A percentile compares a stretch with the other conserved stretches of the same genome.
phyloP scores from a whole-genome alignment of 2,888 invertebrate genomes.

The Chironomus riparius region DNA sequence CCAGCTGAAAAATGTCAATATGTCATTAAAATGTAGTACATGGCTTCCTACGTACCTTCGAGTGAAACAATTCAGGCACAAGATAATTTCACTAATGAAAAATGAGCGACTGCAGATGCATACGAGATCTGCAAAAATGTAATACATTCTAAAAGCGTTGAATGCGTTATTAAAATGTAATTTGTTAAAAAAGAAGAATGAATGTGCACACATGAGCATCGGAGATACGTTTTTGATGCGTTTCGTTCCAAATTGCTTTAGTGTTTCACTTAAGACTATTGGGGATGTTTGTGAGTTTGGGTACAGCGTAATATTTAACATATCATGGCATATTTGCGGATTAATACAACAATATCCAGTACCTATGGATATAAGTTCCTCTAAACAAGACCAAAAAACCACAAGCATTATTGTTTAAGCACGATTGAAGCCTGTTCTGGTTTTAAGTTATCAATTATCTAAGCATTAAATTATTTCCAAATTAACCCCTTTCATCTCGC shows the following conservation, averaged over 20 bases:
- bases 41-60: neutral
- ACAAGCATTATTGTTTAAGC: too few relatives aligned
- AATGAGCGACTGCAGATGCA: neutral
- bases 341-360: too few relatives aligned
- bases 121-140: neutral
- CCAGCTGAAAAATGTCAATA: conserved; percentile 6
- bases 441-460: too few relatives aligned
- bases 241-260: neutral
- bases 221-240: neutral
- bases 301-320: too few relatives aligned
- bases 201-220: neutral
- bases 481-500: too few relatives aligned
- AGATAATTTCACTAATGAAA: neutral
- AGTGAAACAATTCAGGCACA: neutral
- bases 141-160: neutral
- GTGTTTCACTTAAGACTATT: too few relatives aligned
- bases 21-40: neutral
- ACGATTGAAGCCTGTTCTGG: too few relatives aligned
- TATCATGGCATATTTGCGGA: too few relatives aligned
- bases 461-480: too few relatives aligned
- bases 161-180: conserved; percentile 24
- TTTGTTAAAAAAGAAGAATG: conserved; percentile 13
- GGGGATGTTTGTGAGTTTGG: too few relatives aligned
- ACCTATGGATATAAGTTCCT: too few relatives aligned
- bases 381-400: too few relatives aligned